These are phyloP conservation scores for Rhinichthys klamathensis DNA, from an alignment of 2,113 vertebrate species.

Conservation along the genomic window DNA sequence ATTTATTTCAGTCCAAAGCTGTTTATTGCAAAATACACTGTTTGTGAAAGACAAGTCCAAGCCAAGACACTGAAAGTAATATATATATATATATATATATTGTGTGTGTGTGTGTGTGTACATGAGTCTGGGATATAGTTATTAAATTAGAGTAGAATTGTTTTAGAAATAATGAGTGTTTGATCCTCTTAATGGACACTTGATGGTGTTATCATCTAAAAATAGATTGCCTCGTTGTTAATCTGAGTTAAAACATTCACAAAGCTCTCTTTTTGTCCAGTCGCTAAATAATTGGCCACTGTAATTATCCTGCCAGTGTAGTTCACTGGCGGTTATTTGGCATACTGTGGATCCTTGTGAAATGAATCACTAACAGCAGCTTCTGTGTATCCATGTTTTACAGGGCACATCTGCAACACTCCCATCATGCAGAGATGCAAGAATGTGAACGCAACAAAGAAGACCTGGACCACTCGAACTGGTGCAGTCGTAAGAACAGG, in stretches of 20 bases:
- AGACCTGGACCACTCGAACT: neutral
- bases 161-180: neutral
- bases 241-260: neutral
- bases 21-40: neutral
- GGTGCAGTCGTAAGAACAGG: neutral
- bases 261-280: neutral
- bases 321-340: neutral
- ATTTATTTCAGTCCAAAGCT: neutral
- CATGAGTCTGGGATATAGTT: neutral
- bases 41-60: neutral
- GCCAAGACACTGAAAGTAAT: neutral
- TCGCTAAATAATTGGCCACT: neutral
- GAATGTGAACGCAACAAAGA: slow-evolving; percentile 9
- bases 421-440: slow-evolving; percentile 7
- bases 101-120: neutral
- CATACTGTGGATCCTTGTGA: neutral
- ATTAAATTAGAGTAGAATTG: neutral
- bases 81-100: neutral
- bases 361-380: neutral
- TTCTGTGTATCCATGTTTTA: neutral
- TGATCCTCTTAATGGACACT: neutral
- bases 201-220: neutral
- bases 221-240: neutral
- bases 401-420: slow-evolving; percentile 3
- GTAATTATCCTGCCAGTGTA: neutral